phyloP scores from a whole-genome alignment of 2,888 invertebrate species.

The Erebia ligea region DNA sequence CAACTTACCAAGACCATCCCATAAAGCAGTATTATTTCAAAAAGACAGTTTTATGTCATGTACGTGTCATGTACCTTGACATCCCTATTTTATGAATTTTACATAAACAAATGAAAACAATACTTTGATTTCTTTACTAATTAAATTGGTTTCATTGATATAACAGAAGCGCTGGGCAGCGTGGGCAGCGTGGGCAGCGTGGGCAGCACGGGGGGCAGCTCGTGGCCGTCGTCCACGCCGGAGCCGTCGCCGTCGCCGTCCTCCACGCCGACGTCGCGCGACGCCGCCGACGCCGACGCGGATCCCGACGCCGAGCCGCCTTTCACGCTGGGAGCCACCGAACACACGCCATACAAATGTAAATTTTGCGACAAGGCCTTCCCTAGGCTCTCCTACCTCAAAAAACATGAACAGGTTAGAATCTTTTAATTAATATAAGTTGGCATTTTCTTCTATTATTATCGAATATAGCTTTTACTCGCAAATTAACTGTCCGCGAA shows the following conservation, averaged over 20 bases:
- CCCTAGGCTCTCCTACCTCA: conserved; percentile 92
- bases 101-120: too few species aligned
- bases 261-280: conserved; percentile 86
- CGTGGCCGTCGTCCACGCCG: conserved; percentile 86
- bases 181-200: conserved; percentile 85
- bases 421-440: not conserved
- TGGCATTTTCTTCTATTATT: not conserved
- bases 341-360: conserved; percentile 93
- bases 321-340: conserved; percentile 87
- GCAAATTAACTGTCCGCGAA: too few species aligned
- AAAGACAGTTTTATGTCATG: too few species aligned
- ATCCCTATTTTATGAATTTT: too few species aligned
- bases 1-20: too few species aligned
- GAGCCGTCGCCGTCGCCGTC: conserved; percentile 85
- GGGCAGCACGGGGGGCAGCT: conserved; percentile 86
- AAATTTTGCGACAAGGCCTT: conserved; percentile 96
- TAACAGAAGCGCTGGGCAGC: conserved; percentile 85
- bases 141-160: conserved; percentile 48
- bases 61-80: too few species aligned
- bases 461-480: not conserved
- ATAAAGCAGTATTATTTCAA: too few species aligned
- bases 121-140: conserved; percentile 46
- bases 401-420: conserved; percentile 95
- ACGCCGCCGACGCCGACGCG: conserved; percentile 85
- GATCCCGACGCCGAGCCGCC: conserved; percentile 81